Conservation (phyloP, 1,140 invertebrate genomes). For the Bombus soroeensis region DNA sequence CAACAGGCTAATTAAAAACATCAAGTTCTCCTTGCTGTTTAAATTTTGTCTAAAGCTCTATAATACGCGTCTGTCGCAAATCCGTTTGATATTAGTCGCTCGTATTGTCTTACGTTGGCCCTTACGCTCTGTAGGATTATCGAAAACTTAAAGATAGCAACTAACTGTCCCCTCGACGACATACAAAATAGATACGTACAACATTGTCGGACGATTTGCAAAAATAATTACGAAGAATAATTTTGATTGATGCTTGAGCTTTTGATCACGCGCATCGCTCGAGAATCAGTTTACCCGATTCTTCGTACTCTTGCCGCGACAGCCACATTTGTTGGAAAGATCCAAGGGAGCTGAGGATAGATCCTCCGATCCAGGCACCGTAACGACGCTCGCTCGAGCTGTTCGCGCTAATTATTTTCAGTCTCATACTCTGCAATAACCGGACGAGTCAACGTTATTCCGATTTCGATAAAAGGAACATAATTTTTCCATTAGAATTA, state of each 20-base stretch:
- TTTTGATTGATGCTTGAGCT: slow-evolving; percentile 29
- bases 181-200: background rate
- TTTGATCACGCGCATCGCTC: slow-evolving; percentile 85
- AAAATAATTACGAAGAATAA: slow-evolving; percentile 16
- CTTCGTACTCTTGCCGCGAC: slow-evolving; percentile 98
- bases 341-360: slow-evolving; percentile 96
- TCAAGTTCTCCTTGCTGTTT: background rate
- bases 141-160: background rate
- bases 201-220: slow-evolving; percentile 1
- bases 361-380: slow-evolving; percentile 98
- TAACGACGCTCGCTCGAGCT: slow-evolving; percentile 93
- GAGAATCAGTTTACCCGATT: slow-evolving; percentile 95
- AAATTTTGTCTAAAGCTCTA: background rate
- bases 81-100: slow-evolving; percentile 41
- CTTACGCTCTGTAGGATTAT: background rate
- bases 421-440: slow-evolving; percentile 88
- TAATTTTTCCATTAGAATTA: too few relatives aligned
- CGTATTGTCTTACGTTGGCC: slow-evolving; percentile 33
- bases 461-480: background rate
- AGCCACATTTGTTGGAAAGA: slow-evolving; percentile 99
- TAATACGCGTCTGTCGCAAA: background rate
- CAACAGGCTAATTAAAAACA: background rate
- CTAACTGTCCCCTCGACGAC: background rate
- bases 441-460: background rate
- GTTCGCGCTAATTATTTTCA: slow-evolving; percentile 94